Base-by-base conservation (phyloP, 2,888 invertebrate genomes). In the Cataglyphis rosenhaueri region DNA sequence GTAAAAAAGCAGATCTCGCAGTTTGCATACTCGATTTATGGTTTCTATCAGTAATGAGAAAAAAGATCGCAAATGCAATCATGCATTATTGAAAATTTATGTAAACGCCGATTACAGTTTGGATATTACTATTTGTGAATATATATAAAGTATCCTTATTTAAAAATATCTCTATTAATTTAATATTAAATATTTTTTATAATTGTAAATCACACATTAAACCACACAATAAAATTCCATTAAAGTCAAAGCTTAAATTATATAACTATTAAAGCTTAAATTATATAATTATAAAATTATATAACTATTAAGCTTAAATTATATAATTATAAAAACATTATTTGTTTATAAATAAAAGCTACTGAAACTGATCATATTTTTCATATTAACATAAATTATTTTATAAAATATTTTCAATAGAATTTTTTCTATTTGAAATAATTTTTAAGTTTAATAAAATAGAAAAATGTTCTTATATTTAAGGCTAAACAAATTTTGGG, bases 1-100 rank as follows among this genome's bases (percentile, higher is more conserved):
- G 59, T 61, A 70, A 71, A 79, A 79, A 61, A 71, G 76, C 41
- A 25, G 12, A 71, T 79, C 71, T 59, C n/a, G 59, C 59, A 44
- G 71, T 79, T 61, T 8, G 71, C 59, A 71, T 59, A 25, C 18
- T 61, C 35, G 59, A 71, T n/a, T 71, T 9, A 59, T 59, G 41
- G 59, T 78, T 78, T 78, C 57, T 68, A 64, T 21, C 21, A 32
- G 29, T 29, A 70, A 35, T 9, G 12, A 25, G 32, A 71, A 35
- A 18, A 44, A 59, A 57, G n/a, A 41, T 59, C 10, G 15, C 10
- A 57, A 12, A 65, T 1, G 1, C 12, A 32, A 44, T 70, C 70
- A 21, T 35, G 21, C 15, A 10, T 41, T 57, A 57, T 8, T 21
- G 35, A 35, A 18, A 70, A 32, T 76, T 76, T 38, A 41, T 25